A percentile compares a stretch with the other conserved stretches of the same genome.
These are phyloP conservation scores for Camelus bactrianus DNA, from an alignment of 2,113 vertebrate genomes.

Conservation along the genomic window DNA sequence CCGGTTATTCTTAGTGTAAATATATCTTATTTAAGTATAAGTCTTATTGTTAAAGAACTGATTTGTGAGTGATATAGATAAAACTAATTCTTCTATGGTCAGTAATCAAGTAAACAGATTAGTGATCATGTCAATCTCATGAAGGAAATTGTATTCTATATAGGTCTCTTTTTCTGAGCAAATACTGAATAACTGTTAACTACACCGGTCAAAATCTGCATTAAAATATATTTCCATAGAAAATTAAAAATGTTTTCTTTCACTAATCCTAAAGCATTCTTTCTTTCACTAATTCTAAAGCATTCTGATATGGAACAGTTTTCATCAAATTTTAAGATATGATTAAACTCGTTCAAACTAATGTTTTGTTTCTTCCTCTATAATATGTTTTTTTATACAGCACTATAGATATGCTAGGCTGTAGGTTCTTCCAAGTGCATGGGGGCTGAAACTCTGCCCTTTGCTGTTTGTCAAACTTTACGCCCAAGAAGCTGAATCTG, in stretches of 20 bases:
- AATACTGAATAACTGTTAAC: background rate
- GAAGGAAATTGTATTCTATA: background rate
- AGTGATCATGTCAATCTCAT: background rate
- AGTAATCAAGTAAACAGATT: background rate
- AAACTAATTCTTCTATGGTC: background rate
- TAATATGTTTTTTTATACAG: background rate
- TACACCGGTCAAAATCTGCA: background rate
- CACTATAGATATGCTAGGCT: background rate
- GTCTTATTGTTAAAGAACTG: background rate
- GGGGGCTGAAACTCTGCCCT: background rate
- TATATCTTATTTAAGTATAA: background rate
- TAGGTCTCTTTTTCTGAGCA: background rate
- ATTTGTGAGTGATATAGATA: background rate
- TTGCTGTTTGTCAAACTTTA: background rate
- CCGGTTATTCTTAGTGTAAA: background rate
- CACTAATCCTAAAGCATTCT: background rate
- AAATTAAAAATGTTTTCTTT: background rate
- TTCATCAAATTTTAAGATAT: background rate
- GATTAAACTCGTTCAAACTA: background rate
- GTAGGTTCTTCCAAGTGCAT: background rate
- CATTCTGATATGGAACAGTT: background rate
- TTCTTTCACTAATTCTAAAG: background rate
- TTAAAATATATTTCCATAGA: background rate
- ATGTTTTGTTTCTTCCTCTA: background rate
- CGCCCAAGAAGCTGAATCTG: background rate